Evolutionary conservation across 2,113 vertebrate species (phyloP).

Genomic region (Globicephala melas): DNA sequence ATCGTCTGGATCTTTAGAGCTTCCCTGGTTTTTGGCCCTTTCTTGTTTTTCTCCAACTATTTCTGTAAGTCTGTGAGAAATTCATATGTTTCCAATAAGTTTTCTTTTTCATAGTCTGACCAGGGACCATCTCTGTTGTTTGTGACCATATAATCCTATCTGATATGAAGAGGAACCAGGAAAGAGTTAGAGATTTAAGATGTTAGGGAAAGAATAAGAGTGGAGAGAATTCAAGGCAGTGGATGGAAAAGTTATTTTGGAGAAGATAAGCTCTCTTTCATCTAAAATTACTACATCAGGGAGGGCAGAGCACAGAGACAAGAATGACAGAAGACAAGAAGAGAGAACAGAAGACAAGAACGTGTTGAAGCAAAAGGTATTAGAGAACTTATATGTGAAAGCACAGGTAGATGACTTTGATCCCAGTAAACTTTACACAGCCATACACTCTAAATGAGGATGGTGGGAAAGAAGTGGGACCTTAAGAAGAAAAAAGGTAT

Average conservation of each 20-base stretch:
- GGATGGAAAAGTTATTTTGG: neutral
- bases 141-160: neutral
- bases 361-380: neutral
- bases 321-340: neutral
- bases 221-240: neutral
- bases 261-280: neutral
- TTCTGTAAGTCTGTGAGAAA: neutral
- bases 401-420: neutral
- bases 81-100: neutral
- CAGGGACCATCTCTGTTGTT: neutral
- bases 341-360: neutral
- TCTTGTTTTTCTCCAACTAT: neutral
- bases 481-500: neutral
- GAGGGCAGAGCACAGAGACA: neutral
- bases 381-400: neutral
- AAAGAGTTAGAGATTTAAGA: neutral
- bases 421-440: neutral
- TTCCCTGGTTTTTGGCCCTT: neutral
- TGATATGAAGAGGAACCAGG: neutral
- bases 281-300: neutral
- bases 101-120: neutral
- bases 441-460: neutral
- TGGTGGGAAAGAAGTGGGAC: neutral
- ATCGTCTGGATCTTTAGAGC: neutral
- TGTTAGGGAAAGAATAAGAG: neutral